phyloP scores from a whole-genome alignment of 2,113 vertebrate genomes.

The Malurus cyaneus region DNA sequence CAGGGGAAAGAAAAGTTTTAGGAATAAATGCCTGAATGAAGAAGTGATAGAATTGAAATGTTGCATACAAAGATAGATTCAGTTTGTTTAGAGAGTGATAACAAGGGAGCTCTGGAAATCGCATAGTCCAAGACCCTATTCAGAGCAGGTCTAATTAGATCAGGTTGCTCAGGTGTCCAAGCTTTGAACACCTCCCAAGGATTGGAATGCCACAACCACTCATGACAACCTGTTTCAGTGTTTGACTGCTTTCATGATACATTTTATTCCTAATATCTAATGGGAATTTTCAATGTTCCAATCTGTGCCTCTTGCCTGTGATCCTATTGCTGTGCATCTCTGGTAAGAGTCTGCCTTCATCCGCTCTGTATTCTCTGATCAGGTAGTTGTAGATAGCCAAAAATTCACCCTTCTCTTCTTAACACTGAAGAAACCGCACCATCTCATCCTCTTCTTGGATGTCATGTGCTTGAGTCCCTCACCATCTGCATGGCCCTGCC shows the following conservation, averaged over 20 bases:
- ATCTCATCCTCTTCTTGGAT: background rate
- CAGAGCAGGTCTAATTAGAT: background rate
- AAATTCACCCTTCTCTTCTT: background rate
- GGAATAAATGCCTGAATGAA: background rate
- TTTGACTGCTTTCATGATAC: background rate
- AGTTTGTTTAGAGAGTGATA: background rate
- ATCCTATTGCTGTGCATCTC: background rate
- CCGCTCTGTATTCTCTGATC: background rate
- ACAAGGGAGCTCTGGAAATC: background rate
- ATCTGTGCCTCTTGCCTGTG: background rate
- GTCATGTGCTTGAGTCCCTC: background rate
- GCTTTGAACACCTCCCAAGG: background rate
- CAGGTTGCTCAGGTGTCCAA: background rate
- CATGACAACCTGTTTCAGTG: background rate
- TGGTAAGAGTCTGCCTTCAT: background rate
- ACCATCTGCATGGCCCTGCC: fast-evolving
- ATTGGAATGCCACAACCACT: background rate
- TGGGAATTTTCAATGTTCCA: background rate
- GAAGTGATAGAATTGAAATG: background rate
- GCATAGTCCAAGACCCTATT: fast-evolving
- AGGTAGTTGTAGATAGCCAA: background rate
- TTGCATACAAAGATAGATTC: background rate
- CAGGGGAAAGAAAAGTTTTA: background rate
- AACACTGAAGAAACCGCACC: background rate
- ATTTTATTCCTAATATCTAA: background rate